phyloP scores from a whole-genome alignment of 1,140 invertebrate genomes.

The Eueides isabella region DNA sequence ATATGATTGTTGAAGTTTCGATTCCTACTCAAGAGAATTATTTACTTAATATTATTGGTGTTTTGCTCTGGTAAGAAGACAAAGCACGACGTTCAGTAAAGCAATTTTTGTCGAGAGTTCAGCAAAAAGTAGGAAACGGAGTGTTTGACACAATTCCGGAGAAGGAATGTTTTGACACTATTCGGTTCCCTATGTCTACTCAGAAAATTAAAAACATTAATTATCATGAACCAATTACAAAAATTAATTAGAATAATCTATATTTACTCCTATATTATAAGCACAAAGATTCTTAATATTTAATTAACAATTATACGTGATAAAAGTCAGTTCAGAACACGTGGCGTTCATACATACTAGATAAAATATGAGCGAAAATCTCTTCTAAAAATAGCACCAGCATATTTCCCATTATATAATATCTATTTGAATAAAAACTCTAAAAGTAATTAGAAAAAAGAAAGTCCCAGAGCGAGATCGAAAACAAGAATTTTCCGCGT shows the following conservation, averaged over 20 bases:
- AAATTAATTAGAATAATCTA: not conserved
- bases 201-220: too few relatives aligned
- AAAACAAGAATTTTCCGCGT: conserved; percentile 57
- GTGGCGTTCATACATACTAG: not conserved
- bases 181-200: too few relatives aligned
- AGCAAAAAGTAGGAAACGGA: too few relatives aligned
- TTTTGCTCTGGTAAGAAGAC: too few relatives aligned
- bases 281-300: not conserved
- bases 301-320: not conserved
- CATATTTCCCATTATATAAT: not conserved
- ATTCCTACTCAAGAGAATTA: too few relatives aligned
- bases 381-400: not conserved
- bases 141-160: too few relatives aligned
- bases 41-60: too few relatives aligned
- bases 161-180: too few relatives aligned
- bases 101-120: too few relatives aligned
- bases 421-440: conserved; percentile 8
- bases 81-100: too few relatives aligned
- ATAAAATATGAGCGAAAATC: not conserved
- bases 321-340: not conserved
- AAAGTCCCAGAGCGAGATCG: conserved; percentile 28
- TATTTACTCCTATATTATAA: not conserved
- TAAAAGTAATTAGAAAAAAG: conserved; percentile 19
- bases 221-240: not conserved
- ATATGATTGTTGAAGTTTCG: too few relatives aligned